These are phyloP conservation scores for Emys orbicularis DNA, from an alignment of 2,797 vertebrate genomes.

Conservation along the genomic window DNA sequence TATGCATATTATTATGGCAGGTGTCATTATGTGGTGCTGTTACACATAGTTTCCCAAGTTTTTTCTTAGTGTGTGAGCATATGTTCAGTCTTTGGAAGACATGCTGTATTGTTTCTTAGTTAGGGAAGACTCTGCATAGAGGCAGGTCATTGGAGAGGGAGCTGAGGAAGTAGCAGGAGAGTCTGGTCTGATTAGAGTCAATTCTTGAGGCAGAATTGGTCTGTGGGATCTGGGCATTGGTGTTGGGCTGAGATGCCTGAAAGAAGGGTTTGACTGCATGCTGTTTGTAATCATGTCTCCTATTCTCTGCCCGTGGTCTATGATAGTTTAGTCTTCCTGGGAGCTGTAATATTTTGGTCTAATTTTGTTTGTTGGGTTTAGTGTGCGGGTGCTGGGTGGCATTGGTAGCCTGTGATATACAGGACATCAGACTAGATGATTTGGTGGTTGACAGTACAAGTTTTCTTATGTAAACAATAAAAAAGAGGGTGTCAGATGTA, in stretches of 20 bases:
- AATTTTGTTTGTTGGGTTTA: neutral
- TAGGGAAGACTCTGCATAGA: neutral
- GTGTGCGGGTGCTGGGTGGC: neutral
- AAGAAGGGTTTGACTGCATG: conserved; percentile 3
- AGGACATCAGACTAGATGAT: neutral
- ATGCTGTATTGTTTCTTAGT: conserved; percentile 12
- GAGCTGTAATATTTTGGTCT: neutral
- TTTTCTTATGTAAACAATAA: neutral
- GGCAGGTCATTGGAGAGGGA: neutral
- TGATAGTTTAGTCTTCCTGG: neutral
- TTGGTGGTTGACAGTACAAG: neutral
- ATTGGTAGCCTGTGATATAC: neutral
- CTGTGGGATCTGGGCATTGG: conserved; percentile 10
- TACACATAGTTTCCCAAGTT: neutral
- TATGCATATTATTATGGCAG: neutral
- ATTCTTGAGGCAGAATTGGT: conserved; percentile 19
- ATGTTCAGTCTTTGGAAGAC: neutral
- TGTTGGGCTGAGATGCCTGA: neutral
- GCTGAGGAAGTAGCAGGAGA: neutral
- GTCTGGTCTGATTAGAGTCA: conserved; percentile 22
- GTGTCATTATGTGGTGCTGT: neutral
- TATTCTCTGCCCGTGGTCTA: neutral
- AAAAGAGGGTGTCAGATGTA: neutral
- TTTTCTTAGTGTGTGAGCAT: neutral
- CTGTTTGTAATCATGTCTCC: neutral